phyloP scores from a whole-genome alignment of 2,113 vertebrate genomes.

The Tetrax tetrax region DNA sequence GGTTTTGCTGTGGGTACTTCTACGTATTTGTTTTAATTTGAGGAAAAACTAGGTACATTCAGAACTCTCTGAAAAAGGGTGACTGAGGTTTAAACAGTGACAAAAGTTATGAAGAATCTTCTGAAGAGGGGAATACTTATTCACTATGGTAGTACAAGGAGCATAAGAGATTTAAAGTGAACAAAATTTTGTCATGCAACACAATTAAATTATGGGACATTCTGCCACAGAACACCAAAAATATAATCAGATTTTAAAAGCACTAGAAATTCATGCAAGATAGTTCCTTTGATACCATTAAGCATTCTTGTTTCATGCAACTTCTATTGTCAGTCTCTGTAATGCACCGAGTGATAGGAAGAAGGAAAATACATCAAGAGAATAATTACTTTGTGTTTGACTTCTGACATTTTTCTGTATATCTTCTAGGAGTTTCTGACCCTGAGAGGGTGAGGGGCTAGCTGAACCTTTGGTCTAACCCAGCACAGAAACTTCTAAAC shows the following conservation, averaged over 20 bases:
- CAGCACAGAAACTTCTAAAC: neutral
- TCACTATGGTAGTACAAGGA: neutral
- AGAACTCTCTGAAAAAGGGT: neutral
- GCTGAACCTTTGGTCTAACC: neutral
- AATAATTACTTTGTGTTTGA: neutral
- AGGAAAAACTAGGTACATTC: neutral
- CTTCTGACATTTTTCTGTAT: neutral
- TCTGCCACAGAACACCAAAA: neutral
- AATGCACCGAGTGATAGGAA: neutral
- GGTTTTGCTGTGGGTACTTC: neutral
- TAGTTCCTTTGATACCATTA: neutral
- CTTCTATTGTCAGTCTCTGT: neutral
- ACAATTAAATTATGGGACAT: neutral
- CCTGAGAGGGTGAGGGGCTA: neutral
- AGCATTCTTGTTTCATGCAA: neutral
- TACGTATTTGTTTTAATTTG: neutral
- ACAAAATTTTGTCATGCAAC: neutral
- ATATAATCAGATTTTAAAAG: neutral
- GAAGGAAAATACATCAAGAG: neutral
- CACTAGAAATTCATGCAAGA: neutral
- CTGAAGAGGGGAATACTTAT: neutral
- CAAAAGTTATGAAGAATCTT: neutral
- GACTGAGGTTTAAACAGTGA: neutral
- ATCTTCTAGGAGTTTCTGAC: neutral
- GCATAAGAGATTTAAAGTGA: neutral